Evolutionary conservation across 1,140 invertebrate genomes (phyloP).

Genomic region (Cotesia vestalis): DNA sequence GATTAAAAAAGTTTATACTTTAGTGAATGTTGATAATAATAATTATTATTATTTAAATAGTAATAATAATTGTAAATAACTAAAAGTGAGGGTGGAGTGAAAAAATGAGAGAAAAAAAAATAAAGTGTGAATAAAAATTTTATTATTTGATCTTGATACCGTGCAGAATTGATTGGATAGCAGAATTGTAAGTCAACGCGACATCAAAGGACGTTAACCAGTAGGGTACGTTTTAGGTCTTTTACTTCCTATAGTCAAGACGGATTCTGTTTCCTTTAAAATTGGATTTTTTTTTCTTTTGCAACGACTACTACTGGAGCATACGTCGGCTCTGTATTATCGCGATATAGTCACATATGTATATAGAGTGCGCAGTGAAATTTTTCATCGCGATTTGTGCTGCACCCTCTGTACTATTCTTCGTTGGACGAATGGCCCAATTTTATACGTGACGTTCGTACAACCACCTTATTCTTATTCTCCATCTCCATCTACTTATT

Average conservation of each 20-base stretch:
- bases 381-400: constrained; percentile 34
- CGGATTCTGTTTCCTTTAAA: neutral
- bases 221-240: constrained; percentile 19
- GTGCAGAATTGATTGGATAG: constrained; percentile 21
- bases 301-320: constrained; percentile 4
- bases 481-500: constrained; percentile 15
- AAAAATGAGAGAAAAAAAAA: neutral
- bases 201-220: constrained; percentile 14
- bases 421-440: constrained; percentile 40
- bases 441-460: constrained; percentile 44
- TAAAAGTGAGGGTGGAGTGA: neutral
- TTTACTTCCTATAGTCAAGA: neutral
- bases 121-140: neutral
- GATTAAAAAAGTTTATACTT: neutral
- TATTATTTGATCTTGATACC: neutral
- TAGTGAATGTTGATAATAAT: too few relatives aligned
- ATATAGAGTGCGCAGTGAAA: constrained; percentile 2
- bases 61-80: neutral
- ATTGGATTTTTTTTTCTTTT: neutral
- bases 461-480: constrained; percentile 23
- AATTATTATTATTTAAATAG: too few relatives aligned
- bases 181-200: constrained; percentile 1
- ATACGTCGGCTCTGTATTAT: too few relatives aligned
- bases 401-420: constrained; percentile 17
- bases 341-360: constrained; percentile 6